Percentiles rank a stretch among this genome's conserved stretches.
Evolutionary conservation across 2,797 vertebrate genomes (phyloP).

Genomic region (Cyclura pinguis): DNA sequence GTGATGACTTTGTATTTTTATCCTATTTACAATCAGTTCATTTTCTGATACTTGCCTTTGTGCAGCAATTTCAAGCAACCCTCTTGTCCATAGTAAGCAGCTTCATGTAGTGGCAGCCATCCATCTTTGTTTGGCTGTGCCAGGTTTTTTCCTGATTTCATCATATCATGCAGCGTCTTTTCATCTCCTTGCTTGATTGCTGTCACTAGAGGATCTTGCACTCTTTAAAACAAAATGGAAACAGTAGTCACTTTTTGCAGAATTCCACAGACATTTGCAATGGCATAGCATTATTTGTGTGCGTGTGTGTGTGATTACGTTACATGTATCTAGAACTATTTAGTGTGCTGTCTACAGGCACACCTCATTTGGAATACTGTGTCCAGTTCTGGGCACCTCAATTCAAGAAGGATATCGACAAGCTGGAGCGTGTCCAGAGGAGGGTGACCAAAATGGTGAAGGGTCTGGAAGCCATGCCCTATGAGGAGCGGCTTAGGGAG

Average conservation of each 20-base stretch:
- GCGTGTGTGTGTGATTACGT: not conserved
- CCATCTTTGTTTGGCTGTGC: constrained; percentile 88
- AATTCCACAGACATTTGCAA: constrained; percentile 29
- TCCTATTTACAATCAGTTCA: constrained; percentile 11
- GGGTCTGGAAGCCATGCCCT: too few species aligned
- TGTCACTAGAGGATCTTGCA: constrained; percentile 82
- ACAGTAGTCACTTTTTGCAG: constrained; percentile 51
- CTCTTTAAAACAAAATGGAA: constrained; percentile 79
- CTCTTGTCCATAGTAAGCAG: constrained; percentile 88
- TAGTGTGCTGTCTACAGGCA: too few species aligned
- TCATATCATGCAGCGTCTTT: constrained; percentile 80
- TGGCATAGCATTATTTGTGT: not conserved
- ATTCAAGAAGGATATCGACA: too few species aligned
- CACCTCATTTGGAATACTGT: too few species aligned
- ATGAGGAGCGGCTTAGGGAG: too few species aligned
- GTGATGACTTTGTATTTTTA: constrained; percentile 11
- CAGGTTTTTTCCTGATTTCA: constrained; percentile 82
- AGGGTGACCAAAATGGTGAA: too few species aligned
- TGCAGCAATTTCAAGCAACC: constrained; percentile 87
- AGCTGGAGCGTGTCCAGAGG: too few species aligned
- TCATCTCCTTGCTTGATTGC: constrained; percentile 88
- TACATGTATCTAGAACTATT: not conserved
- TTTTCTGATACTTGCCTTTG: constrained; percentile 81
- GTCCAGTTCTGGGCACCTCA: too few species aligned
- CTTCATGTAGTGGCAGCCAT: constrained; percentile 93